Evolutionary conservation across 2,113 vertebrate species (phyloP), one percentile per base, ranked within the genome.

Genomic region (Tupaia chinensis): DNA sequence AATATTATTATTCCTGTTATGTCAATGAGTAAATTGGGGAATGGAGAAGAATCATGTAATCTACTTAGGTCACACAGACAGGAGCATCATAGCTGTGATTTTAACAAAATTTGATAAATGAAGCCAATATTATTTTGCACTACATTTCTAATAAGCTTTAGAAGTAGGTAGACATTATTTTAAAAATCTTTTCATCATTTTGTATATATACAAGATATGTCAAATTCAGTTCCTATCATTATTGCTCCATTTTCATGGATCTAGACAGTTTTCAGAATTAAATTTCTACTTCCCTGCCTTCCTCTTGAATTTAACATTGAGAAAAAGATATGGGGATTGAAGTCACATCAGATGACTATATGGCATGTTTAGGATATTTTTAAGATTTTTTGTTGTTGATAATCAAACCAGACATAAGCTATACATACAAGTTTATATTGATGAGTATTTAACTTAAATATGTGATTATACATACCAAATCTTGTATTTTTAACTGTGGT

Each of bases 371-470:
- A 92, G 58, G 34, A 68, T 68, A 90, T 4, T 77, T 77, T 4
- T 56, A 63, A 73, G 17, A 12, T 54, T 69, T 77, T 60, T 68
- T 53, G 20, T 81, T 78, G 54, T 66, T 82, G 54, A 34, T 89
- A 66, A 78, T 25, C 53, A 92, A 27, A 63, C 22, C 2, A 77
- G 9, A 7, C 10, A 2, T 93, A 86, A 83, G 3, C 25, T 85
- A 3, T 65, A 10, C 1, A 29, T 80, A 68, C 10, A 81, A 77
- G 15, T 77, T 87, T 81, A 60, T 60, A 6, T 22, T 95, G 56
- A 73, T 77, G 34, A 54, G 23, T 86, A 63, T 77, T 81, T 94
- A 23, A 29, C n/a, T 95, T 73, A 65, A 96, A 92, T 83, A 63
- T n/a, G 25, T 53, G 44, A 76, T 15, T 82, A 87, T 78, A 65